These are phyloP conservation scores for Pristionchus arcanus DNA, from an alignment of 2,888 invertebrate species.

Conservation along the genomic window DNA sequence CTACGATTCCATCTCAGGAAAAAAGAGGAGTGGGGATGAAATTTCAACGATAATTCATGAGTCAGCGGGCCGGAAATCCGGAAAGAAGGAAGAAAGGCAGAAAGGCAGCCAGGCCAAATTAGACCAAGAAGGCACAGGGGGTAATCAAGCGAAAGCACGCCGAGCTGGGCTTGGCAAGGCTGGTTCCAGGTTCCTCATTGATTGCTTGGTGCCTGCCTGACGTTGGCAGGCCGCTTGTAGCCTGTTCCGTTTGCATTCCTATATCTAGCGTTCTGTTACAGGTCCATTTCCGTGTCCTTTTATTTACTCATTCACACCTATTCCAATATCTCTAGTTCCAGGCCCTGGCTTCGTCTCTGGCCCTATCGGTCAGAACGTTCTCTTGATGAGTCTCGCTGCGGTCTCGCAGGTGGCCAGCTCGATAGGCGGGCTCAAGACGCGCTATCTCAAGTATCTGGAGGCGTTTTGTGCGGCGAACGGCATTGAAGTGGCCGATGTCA, in stretches of 20 bases:
- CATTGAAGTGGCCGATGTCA: constrained; percentile 72
- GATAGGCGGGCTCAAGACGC: constrained; percentile 69
- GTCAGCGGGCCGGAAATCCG: constrained; percentile 14
- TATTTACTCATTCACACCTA: too few relatives aligned
- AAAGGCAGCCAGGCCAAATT: background rate
- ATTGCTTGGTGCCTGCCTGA: background rate
- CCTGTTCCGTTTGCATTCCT: too few relatives aligned
- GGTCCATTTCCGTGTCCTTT: too few relatives aligned
- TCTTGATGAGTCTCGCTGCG: background rate
- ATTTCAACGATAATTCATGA: constrained; percentile 21
- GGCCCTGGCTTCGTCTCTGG: too few relatives aligned
- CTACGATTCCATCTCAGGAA: background rate
- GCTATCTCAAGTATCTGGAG: constrained; percentile 75
- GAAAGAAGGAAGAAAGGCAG: background rate
- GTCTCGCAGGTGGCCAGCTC: constrained; percentile 64
- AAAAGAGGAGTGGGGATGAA: background rate
- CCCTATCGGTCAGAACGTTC: too few relatives aligned
- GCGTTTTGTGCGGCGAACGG: constrained; percentile 73
- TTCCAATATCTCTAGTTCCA: too few relatives aligned
- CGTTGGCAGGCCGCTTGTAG: too few relatives aligned
- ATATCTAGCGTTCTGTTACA: too few relatives aligned
- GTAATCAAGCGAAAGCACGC: constrained; percentile 20
- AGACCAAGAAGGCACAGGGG: background rate
- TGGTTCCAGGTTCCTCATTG: background rate
- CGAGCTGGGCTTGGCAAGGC: background rate